Evolutionary conservation across 2,113 vertebrate genomes (phyloP).

Genomic region (Pontoporia blainvillei): DNA sequence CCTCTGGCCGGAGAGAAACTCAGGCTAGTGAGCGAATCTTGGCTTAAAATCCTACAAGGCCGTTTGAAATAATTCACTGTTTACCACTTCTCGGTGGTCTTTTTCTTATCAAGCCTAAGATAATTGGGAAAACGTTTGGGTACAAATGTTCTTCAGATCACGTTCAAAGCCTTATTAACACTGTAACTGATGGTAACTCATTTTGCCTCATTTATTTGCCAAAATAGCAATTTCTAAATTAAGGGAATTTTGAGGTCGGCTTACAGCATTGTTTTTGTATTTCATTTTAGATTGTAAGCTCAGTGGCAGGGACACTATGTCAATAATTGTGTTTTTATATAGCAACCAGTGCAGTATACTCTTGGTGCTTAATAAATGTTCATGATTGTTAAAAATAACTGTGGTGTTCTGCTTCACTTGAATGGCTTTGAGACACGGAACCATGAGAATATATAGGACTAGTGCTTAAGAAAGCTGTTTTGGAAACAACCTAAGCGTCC

Average conservation of each 20-base stretch:
- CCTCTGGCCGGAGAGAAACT: neutral
- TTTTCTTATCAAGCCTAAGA: conserved; percentile 23
- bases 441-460: neutral
- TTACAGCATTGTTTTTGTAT: conserved; percentile 1
- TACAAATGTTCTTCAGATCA: neutral
- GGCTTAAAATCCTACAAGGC: neutral
- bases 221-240: conserved; percentile 41
- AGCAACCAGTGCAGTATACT: conserved; percentile 41
- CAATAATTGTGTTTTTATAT: conserved; percentile 46
- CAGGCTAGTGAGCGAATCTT: neutral
- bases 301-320: conserved; percentile 42
- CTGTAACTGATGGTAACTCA: conserved; percentile 23
- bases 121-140: neutral
- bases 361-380: conserved; percentile 71
- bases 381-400: conserved; percentile 19
- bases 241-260: conserved; percentile 4
- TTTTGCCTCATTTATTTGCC: conserved; percentile 40
- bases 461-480: neutral
- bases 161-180: conserved; percentile 31
- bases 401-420: conserved; percentile 33
- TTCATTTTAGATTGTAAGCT: conserved; percentile 65
- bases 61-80: conserved; percentile 29
- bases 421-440: neutral
- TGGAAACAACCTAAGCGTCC: neutral
- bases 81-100: neutral